These are phyloP conservation scores for Drosophila mercatorum DNA, from an alignment of 2,888 invertebrate genomes.

Conservation along the genomic window DNA sequence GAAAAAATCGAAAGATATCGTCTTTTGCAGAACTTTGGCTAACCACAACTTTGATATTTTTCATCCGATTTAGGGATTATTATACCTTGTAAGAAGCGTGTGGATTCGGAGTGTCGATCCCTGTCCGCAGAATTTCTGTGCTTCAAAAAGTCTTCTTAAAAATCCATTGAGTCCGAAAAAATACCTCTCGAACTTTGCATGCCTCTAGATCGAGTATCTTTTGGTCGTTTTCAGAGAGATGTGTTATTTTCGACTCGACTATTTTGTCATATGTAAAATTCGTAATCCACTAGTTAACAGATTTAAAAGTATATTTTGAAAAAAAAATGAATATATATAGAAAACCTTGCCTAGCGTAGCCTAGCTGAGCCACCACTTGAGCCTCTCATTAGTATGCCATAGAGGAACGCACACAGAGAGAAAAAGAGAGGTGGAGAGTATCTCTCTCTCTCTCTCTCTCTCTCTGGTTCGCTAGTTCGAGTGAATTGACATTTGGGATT, in stretches of 20 bases:
- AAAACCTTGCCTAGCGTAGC: not conserved
- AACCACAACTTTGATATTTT: not conserved
- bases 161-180: not conserved
- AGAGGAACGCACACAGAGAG: not conserved
- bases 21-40: too few relatives aligned
- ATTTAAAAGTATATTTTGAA: too few relatives aligned
- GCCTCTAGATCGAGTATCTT: not conserved
- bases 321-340: not conserved
- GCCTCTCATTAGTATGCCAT: slow-evolving; percentile 65
- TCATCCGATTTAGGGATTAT: not conserved
- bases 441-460: not conserved
- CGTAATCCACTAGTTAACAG: too few relatives aligned
- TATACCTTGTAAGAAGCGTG: not conserved
- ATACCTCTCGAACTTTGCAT: not conserved
- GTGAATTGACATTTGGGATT: slow-evolving; percentile 80
- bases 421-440: not conserved
- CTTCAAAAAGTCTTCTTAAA: not conserved
- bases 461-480: not conserved
- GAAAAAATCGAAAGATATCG: not conserved
- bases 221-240: not conserved
- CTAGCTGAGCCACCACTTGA: not conserved
- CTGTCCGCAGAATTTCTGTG: not conserved
- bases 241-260: not conserved
- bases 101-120: not conserved
- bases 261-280: too few relatives aligned